Conservation (phyloP, 1,140 invertebrate species). For the Temnothorax nylanderi region DNA sequence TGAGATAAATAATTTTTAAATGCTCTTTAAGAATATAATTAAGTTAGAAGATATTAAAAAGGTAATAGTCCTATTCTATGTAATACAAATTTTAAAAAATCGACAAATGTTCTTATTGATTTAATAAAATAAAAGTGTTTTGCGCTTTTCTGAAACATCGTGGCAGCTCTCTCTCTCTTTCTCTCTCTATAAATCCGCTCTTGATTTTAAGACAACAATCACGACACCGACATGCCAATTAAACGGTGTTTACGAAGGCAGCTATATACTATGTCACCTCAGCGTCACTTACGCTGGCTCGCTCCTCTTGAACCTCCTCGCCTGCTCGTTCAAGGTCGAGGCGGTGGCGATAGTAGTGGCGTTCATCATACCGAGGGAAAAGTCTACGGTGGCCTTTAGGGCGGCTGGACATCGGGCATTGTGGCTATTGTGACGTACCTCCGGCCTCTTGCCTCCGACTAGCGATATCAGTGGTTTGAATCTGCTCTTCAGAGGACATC, state of each 20-base stretch:
- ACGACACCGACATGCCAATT: conserved; percentile 14
- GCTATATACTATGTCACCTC: neutral
- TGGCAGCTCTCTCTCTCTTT: neutral
- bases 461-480: conserved; percentile 80
- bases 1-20: conserved; percentile 1
- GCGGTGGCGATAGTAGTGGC: conserved; percentile 69
- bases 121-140: neutral
- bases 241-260: neutral
- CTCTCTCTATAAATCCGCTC: neutral
- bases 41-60: neutral
- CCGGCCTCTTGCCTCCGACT: conserved; percentile 72
- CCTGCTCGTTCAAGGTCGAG: conserved; percentile 74
- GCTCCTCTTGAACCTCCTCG: conserved; percentile 56
- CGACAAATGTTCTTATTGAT: neutral
- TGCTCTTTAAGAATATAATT: neutral
- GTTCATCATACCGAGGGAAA: conserved; percentile 75
- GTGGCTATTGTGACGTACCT: conserved; percentile 81
- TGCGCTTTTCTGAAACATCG: neutral
- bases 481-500: conserved; percentile 69
- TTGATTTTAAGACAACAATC: neutral
- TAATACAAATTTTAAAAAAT: neutral
- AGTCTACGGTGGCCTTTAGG: conserved; percentile 81
- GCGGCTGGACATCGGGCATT: conserved; percentile 79
- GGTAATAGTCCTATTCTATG: neutral
- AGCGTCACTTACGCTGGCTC: conserved; percentile 61